Evolutionary conservation across 92 coral and sea anemone genomes (phyloP).

Genomic region (Meandrina meandrites): DNA sequence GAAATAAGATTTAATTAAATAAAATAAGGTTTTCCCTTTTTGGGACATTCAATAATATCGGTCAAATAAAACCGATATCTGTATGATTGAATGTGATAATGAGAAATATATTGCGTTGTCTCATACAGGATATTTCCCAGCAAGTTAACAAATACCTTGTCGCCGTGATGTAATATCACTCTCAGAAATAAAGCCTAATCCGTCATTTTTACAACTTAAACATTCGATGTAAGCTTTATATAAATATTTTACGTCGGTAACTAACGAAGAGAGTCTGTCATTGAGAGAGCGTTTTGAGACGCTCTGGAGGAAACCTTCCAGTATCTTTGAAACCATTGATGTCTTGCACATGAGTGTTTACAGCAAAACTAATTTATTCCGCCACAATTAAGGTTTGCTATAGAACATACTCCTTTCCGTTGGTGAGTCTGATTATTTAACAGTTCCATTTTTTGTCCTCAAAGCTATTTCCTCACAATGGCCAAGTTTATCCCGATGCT

Average conservation of each 20-base stretch:
- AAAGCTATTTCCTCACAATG: slow-evolving; percentile 6
- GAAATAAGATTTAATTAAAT: background rate
- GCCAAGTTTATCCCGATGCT: slow-evolving; percentile 1
- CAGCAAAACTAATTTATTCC: background rate
- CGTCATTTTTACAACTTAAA: background rate
- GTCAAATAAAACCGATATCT: slow-evolving; percentile 10
- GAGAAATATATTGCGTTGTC: background rate
- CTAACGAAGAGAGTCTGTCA: background rate
- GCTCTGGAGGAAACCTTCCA: background rate
- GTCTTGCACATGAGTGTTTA: background rate
- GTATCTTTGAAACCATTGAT: background rate
- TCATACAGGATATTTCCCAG: slow-evolving; percentile 7
- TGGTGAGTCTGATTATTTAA: too few species aligned
- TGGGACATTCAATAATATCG: background rate
- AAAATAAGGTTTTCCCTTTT: background rate
- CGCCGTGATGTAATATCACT: background rate
- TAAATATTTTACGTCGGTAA: background rate
- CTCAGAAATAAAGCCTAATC: background rate
- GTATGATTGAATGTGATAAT: background rate
- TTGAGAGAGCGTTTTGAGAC: background rate
- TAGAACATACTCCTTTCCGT: background rate
- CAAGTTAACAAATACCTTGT: background rate
- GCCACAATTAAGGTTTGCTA: background rate
- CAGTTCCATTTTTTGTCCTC: background rate
- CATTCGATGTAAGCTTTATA: background rate